phyloP scores from a whole-genome alignment of 37 sponge, comb jelly and placozoan genomes.

The Axinella damicornis region DNA sequence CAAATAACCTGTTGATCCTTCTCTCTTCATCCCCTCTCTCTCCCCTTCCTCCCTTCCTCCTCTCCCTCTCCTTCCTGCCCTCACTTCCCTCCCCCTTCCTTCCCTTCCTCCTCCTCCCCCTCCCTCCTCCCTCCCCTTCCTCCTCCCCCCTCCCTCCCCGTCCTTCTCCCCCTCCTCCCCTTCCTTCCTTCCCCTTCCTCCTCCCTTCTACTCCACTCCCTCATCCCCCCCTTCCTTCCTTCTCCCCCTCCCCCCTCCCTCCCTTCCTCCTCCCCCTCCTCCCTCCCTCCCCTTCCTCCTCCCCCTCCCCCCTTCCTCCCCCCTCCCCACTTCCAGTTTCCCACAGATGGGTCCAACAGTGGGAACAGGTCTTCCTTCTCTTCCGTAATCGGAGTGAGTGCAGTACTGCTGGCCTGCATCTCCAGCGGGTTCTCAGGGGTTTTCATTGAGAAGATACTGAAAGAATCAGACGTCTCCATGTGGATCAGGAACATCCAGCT shows the following conservation, averaged over 20 bases:
- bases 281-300: neutral
- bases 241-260: neutral
- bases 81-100: neutral
- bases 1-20: too few relatives aligned
- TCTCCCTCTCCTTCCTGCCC: neutral
- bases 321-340: too few relatives aligned
- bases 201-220: too few relatives aligned
- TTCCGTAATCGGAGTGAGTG: slow-evolving; percentile 71
- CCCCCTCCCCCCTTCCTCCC: neutral
- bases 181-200: too few relatives aligned
- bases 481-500: slow-evolving; percentile 98
- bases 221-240: too few relatives aligned
- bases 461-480: slow-evolving; percentile 84
- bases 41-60: too few relatives aligned
- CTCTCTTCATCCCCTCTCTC: too few relatives aligned
- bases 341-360: too few relatives aligned
- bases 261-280: neutral
- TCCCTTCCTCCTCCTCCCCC: neutral
- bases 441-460: slow-evolving; percentile 96
- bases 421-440: slow-evolving; percentile 97
- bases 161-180: too few relatives aligned
- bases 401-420: slow-evolving; percentile 84
- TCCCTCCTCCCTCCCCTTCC: neutral
- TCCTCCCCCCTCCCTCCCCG: neutral
- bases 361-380: neutral